Conservation (phyloP, 2,888 invertebrate genomes). For the Neoitamus cyanurus region DNA sequence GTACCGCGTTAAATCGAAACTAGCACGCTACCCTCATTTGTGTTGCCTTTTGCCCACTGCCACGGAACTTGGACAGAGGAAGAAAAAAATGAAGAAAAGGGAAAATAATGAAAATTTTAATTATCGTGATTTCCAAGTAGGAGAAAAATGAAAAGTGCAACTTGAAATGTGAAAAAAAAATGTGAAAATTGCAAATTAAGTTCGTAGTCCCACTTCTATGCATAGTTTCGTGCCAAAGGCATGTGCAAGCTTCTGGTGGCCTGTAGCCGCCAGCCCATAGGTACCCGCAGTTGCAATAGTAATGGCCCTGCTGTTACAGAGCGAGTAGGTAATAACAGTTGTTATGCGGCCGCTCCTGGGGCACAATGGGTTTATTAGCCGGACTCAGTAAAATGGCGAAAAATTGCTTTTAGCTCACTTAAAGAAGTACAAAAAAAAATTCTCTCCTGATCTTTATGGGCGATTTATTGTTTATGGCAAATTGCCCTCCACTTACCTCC, state of each 20-base stretch:
- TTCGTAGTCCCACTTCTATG: not conserved
- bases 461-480: not conserved
- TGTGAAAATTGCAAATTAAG: conserved; percentile 31
- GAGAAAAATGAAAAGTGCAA: not conserved
- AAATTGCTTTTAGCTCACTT: conserved; percentile 1
- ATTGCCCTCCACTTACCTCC: conserved; percentile 71
- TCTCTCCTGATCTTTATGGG: not conserved
- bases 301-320: not conserved
- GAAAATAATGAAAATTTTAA: conserved; percentile 4
- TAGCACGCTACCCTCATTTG: conserved; percentile 18
- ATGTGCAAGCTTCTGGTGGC: not conserved
- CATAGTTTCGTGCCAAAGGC: conserved; percentile 3
- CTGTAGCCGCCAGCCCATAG: not conserved
- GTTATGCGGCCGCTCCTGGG: not conserved
- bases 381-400: not conserved
- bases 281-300: not conserved
- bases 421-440: not conserved
- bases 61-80: not conserved
- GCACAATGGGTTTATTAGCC: not conserved
- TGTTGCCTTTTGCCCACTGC: not conserved
- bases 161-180: not conserved
- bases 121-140: not conserved
- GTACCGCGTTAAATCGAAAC: not conserved
- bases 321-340: not conserved
- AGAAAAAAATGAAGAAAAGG: not conserved